phyloP scores from a whole-genome alignment of 2,888 invertebrate genomes.

The Emmelina monodactyla region DNA sequence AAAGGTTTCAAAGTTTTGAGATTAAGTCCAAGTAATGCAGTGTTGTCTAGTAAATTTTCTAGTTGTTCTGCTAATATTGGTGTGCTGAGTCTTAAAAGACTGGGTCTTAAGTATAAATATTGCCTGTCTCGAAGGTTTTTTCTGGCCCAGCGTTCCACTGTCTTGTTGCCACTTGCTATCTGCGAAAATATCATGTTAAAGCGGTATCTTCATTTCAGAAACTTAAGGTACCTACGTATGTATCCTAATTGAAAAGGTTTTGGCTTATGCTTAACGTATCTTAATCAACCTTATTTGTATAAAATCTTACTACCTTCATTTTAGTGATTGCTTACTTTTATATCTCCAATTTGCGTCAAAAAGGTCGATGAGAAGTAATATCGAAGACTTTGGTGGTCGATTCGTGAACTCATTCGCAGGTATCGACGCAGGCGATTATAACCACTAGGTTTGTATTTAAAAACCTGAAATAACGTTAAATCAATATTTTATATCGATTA shows the following conservation, averaged over 20 bases:
- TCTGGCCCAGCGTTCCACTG: constrained; percentile 78
- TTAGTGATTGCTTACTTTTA: constrained; percentile 30
- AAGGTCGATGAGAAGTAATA: constrained; percentile 55
- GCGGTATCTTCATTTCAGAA: too few species aligned
- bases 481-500: neutral
- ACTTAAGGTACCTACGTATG: too few species aligned
- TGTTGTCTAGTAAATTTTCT: constrained; percentile 76
- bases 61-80: constrained; percentile 72
- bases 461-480: constrained; percentile 31
- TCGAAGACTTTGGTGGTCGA: constrained; percentile 33
- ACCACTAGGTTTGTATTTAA: constrained; percentile 46
- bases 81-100: constrained; percentile 79
- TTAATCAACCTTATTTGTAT: too few species aligned
- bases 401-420: constrained; percentile 24
- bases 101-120: constrained; percentile 80
- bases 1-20: constrained; percentile 77
- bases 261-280: too few species aligned
- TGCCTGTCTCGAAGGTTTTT: constrained; percentile 74
- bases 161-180: constrained; percentile 79
- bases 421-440: constrained; percentile 39
- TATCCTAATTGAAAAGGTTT: too few species aligned
- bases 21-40: constrained; percentile 79
- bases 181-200: constrained; percentile 21
- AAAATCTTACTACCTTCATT: too few species aligned
- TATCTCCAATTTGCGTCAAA: constrained; percentile 52